Evolutionary conservation across 2,113 vertebrate genomes (phyloP).

Genomic region (Nerophis ophidion): DNA sequence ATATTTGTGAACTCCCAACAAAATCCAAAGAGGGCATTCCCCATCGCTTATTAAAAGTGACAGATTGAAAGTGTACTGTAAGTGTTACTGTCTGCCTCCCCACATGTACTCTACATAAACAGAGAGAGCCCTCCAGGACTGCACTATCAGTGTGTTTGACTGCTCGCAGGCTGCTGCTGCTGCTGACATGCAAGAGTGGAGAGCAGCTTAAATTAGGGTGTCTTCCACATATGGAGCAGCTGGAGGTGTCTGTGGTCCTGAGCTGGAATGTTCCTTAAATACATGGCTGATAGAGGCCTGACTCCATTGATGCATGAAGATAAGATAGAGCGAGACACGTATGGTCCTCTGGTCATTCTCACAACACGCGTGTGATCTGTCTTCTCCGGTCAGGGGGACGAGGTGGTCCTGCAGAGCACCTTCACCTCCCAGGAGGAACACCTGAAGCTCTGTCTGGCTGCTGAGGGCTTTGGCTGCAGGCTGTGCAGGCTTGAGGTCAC

Average conservation of each 20-base stretch:
- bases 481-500: conserved; percentile 88
- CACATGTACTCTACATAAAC: conserved; percentile 8
- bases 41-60: not conserved
- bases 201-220: conserved; percentile 32
- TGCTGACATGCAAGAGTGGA: conserved; percentile 59
- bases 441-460: conserved; percentile 87
- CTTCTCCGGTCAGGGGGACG: conserved; percentile 76
- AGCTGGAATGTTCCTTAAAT: conserved; percentile 43
- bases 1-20: too few relatives aligned
- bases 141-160: conserved; percentile 40
- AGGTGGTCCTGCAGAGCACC: conserved; percentile 87
- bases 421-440: conserved; percentile 81
- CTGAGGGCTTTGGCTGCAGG: conserved; percentile 87
- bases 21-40: too few relatives aligned
- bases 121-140: not conserved
- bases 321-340: conserved; percentile 26
- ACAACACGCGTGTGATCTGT: not conserved
- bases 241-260: conserved; percentile 47
- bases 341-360: conserved; percentile 1
- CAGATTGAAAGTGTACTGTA: too few relatives aligned
- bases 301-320: conserved; percentile 25
- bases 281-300: conserved; percentile 22
- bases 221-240: conserved; percentile 46
- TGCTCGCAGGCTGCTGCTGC: conserved; percentile 41
- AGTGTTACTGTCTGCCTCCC: too few relatives aligned